Evolutionary conservation across 2,113 vertebrate genomes (phyloP), one percentile per base, ranked within the genome.

Genomic region (Heterochromis multidens): DNA sequence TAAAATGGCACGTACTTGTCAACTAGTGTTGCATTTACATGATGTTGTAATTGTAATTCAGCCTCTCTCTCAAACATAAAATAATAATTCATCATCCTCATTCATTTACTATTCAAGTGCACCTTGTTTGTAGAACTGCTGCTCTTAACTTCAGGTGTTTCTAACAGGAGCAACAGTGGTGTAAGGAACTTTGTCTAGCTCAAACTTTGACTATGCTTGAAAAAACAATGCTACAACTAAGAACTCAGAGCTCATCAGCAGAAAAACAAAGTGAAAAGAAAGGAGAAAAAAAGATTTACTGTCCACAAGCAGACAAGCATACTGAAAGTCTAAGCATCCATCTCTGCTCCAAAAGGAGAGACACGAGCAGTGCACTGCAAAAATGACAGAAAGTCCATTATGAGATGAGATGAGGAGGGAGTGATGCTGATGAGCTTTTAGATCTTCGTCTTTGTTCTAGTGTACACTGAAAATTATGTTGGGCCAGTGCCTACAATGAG

Each of bases 361-460:
- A 85, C 84, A 91, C 80, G 79, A 46, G 77, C 76, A 27, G 23
- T 60, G 37, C 35, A 74, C 81, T 67, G 37, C 54, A 86, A 72
- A 88, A 54, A 86, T 82, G 87, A 89, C 83, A 87, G 72, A 79
- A 85, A 84, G 76, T 67, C 79, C 72, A 83, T 86, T 79, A 89
- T 67, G 72, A 86, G 58, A 79, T 70, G 62, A 37, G 59, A 79
- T 27, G 21, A 82, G 33, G 84, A 82, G 27, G 67, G 76, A 87
- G 77, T 84, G 84, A 92, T 86, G 84, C 82, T 90, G 83, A 89
- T 88, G 87, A 91, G 87, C 65, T 78, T 87, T 91, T 56, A 59
- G 49, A 63, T 81, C 37, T 88, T 87, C 77, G 82, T 74, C 65
- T 87, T 83, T 31, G 21, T 84, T 60, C 31, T 33, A 17, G 58